Evolutionary conservation across 2,113 vertebrate species (phyloP).

Genomic region (Myiozetetes cayanensis): DNA sequence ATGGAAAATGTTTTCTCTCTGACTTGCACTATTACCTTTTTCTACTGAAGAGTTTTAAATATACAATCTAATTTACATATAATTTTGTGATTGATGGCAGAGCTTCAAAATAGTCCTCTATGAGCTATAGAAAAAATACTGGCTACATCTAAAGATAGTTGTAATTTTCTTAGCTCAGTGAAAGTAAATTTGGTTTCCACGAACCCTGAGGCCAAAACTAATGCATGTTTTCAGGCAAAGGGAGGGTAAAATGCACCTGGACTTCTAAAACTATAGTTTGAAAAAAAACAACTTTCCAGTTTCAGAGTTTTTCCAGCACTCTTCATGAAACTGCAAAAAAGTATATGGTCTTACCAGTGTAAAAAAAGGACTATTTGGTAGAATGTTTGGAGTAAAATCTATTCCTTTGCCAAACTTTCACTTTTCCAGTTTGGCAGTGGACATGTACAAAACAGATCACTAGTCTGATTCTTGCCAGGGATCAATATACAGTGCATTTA

Average conservation of each 20-base stretch:
- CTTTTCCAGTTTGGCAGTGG: background rate
- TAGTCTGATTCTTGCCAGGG: background rate
- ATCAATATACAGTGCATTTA: background rate
- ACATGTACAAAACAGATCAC: background rate
- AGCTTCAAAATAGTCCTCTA: background rate
- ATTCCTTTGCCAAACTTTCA: background rate
- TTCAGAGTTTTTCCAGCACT: background rate
- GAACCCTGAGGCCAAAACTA: background rate
- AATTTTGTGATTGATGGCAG: background rate
- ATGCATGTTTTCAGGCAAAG: background rate
- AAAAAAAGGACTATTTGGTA: background rate
- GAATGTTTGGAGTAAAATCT: background rate
- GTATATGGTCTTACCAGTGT: background rate
- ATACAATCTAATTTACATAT: background rate
- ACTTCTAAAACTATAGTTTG: background rate
- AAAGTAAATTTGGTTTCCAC: constrained; percentile 2
- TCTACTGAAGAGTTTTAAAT: background rate
- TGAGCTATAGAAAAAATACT: background rate
- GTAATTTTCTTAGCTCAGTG: background rate
- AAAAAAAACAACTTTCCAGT: background rate
- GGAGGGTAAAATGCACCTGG: background rate
- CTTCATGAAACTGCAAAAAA: background rate
- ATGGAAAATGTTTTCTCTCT: background rate
- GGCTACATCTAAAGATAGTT: background rate
- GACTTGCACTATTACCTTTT: background rate